These are phyloP conservation scores for Agraylea sexmaculata DNA, from an alignment of 1,140 invertebrate species.

Conservation along the genomic window DNA sequence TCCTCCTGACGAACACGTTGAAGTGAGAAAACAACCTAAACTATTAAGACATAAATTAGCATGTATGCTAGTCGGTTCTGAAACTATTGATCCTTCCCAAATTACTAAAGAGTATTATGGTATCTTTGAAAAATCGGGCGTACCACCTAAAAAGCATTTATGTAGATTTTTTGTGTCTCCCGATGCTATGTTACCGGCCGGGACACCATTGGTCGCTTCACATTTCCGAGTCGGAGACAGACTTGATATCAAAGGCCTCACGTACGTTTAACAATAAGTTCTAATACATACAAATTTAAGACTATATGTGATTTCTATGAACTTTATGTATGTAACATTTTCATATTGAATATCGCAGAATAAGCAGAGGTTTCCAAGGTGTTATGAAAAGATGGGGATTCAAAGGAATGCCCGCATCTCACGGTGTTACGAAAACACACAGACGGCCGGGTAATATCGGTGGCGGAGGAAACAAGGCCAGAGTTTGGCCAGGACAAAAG, in stretches of 20 bases:
- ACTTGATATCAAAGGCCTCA: slow-evolving; percentile 83
- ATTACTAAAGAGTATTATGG: slow-evolving; percentile 85
- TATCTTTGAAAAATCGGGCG: slow-evolving; percentile 73
- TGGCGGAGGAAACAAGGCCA: slow-evolving; percentile 64
- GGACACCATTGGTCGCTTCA: slow-evolving; percentile 75
- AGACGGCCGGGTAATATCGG: slow-evolving; percentile 85
- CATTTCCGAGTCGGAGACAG: slow-evolving; percentile 89
- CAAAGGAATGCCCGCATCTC: slow-evolving; percentile 82
- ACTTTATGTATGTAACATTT: slow-evolving; percentile 10
- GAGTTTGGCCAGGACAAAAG: slow-evolving; percentile 91
- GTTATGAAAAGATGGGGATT: slow-evolving; percentile 95
- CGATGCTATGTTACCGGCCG: slow-evolving; percentile 74
- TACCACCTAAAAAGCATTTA: slow-evolving; percentile 79
- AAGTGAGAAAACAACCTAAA: slow-evolving; percentile 25
- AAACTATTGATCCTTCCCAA: slow-evolving; percentile 71
- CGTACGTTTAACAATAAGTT: too few species aligned
- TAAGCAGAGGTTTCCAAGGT: slow-evolving; percentile 95
- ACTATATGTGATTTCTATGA: too few species aligned
- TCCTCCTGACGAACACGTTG: slow-evolving; percentile 58
- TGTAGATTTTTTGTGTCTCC: slow-evolving; percentile 78
- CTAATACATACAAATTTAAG: too few species aligned
- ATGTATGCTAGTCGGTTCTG: slow-evolving; percentile 78
- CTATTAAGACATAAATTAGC: slow-evolving; percentile 55
- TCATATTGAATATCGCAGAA: slow-evolving; percentile 41
- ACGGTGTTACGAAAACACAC: slow-evolving; percentile 93